Percentiles rank a stretch among this genome's conserved stretches.
phyloP scores from a whole-genome alignment of 2,888 invertebrate genomes.

The Luffia ferchaultella region DNA sequence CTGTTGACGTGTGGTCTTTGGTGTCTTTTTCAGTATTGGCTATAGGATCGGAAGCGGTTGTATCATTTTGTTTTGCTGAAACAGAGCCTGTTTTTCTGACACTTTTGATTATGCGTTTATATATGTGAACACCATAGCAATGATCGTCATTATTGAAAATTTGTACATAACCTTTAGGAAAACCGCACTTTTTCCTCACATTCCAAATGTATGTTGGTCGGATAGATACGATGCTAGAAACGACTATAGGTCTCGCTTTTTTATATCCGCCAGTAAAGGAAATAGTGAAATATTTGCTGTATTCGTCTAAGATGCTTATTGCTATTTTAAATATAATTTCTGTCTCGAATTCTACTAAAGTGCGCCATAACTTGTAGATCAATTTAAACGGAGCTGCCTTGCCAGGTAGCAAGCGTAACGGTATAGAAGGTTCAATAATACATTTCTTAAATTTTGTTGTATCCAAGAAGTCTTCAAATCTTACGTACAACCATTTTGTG shows the following conservation, averaged over 20 bases:
- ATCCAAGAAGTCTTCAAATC: conserved; percentile 33
- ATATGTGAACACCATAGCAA: conserved; percentile 31
- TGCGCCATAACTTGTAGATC: conserved; percentile 25
- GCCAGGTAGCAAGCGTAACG: conserved; percentile 36
- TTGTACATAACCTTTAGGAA: conserved; percentile 26
- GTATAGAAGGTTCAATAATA: conserved; percentile 27
- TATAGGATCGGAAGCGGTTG: too few relatives aligned
- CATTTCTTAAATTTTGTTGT: conserved; percentile 23
- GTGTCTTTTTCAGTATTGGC: too few relatives aligned
- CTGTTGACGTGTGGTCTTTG: too few relatives aligned
- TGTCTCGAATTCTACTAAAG: conserved; percentile 24
- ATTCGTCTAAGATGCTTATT: conserved; percentile 19
- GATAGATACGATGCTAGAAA: conserved; percentile 29
- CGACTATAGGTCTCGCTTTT: conserved; percentile 18
- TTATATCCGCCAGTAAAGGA: conserved; percentile 28
- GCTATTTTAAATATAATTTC: conserved; percentile 35
- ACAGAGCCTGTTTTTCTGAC: too few relatives aligned
- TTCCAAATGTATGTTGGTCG: conserved; percentile 41
- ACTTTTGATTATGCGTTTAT: conserved; percentile 19
- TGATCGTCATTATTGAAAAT: conserved; percentile 25
- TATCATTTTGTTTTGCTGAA: too few relatives aligned
- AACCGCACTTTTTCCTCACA: conserved; percentile 23
- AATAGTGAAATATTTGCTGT: conserved; percentile 27
- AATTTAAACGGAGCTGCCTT: conserved; percentile 29
- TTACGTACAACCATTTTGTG: conserved; percentile 26